A percentile compares a stretch with the other conserved stretches of the same genome.
phyloP scores from a whole-genome alignment of 2,113 vertebrate species.

The Brachyhypopomus occidentalis region DNA sequence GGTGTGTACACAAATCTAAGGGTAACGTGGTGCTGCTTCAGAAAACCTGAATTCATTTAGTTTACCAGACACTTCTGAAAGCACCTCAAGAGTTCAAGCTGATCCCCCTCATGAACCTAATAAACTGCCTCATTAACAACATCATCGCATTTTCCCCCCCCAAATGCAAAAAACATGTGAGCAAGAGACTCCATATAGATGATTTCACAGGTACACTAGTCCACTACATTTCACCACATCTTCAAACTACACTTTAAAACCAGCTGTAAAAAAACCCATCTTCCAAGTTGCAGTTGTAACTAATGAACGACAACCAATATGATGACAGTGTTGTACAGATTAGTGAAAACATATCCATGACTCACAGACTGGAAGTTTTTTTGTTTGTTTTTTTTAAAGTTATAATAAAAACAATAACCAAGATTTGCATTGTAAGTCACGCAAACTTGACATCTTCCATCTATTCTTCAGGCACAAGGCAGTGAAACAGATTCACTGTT shows the following conservation, averaged over 20 bases:
- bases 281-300: neutral
- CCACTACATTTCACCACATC: neutral
- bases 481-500: neutral
- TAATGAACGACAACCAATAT: neutral
- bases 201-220: neutral
- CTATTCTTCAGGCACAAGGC: neutral
- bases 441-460: neutral
- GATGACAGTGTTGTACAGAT: neutral
- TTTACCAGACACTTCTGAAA: too few species aligned
- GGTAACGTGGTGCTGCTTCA: neutral
- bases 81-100: neutral
- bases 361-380: too few species aligned
- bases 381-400: too few species aligned
- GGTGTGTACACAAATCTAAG: neutral
- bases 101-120: conserved; percentile 58
- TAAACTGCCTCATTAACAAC: conserved; percentile 62
- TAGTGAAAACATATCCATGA: too few species aligned
- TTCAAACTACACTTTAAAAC: neutral
- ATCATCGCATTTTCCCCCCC: conserved; percentile 51
- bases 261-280: neutral
- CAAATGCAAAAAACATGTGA: conserved; percentile 45
- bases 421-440: neutral
- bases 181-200: conserved; percentile 52
- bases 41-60: too few species aligned
- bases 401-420: neutral